Conservation (phyloP, 2,113 vertebrate genomes). For the Turdus rufiventris region DNA sequence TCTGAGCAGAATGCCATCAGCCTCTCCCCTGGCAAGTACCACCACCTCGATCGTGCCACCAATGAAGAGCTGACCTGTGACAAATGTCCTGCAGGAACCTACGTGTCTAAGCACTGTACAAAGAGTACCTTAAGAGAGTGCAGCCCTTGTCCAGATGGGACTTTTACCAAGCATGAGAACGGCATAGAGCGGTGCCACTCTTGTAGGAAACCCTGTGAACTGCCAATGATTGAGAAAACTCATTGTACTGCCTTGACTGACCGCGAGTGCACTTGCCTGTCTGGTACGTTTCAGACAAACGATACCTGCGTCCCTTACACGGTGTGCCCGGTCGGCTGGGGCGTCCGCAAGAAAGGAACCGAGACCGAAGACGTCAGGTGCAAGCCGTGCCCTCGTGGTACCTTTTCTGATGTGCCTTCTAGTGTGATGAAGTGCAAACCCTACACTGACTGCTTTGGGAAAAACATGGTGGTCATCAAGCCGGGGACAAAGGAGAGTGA, state of each 20-base stretch:
- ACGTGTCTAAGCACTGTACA: conserved; percentile 88
- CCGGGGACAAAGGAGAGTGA: conserved; percentile 84
- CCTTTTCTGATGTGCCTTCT: conserved; percentile 87
- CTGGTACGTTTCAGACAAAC: conserved; percentile 75
- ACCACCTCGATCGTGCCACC: conserved; percentile 78
- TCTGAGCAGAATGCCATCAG: conserved; percentile 70
- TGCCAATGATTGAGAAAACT: conserved; percentile 80
- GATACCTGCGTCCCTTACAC: conserved; percentile 79
- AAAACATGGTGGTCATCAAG: conserved; percentile 76
- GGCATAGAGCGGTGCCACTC: conserved; percentile 88
- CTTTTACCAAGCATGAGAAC: conserved; percentile 90
- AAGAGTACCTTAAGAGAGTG: conserved; percentile 84
- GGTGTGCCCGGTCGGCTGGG: conserved; percentile 83
- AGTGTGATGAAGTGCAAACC: conserved; percentile 80
- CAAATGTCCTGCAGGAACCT: conserved; percentile 94
- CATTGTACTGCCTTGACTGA: conserved; percentile 85
- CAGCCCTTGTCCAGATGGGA: conserved; percentile 80
- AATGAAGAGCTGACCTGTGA: conserved; percentile 85
- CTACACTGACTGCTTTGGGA: conserved; percentile 84
- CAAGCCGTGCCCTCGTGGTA: conserved; percentile 84
- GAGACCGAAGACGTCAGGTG: conserved; percentile 87
- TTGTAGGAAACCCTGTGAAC: conserved; percentile 80
- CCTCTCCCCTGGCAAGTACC: conserved; percentile 82
- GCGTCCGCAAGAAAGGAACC: conserved; percentile 85
- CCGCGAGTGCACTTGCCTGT: conserved; percentile 85